phyloP scores from a whole-genome alignment of 2,797 vertebrate species.

The Monodelphis domestica region DNA sequence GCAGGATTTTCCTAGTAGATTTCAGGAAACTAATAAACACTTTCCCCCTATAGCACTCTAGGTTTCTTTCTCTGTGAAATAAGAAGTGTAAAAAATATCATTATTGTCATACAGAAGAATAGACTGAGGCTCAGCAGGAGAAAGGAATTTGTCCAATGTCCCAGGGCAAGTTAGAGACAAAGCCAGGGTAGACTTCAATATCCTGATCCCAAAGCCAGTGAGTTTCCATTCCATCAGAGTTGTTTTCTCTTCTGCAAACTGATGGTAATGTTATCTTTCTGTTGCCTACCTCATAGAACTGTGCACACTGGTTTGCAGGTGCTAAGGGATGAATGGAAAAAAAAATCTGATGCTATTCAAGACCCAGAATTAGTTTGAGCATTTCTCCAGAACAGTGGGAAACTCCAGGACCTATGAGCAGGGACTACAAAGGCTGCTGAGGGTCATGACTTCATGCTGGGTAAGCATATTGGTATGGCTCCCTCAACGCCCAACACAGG shows the following conservation, averaged over 20 bases:
- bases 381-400: background rate
- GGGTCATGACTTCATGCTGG: background rate
- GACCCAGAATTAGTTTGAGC: background rate
- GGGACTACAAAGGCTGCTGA: background rate
- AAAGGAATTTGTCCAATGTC: background rate
- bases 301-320: background rate
- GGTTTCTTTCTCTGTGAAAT: background rate
- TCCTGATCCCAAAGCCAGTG: background rate
- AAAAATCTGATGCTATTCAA: background rate
- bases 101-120: too few relatives aligned
- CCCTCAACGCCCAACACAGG: background rate
- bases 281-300: background rate
- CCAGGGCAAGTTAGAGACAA: background rate
- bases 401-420: background rate
- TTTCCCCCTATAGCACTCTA: background rate
- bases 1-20: constrained; percentile 20
- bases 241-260: background rate
- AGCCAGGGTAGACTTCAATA: background rate
- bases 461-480: background rate
- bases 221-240: background rate
- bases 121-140: background rate
- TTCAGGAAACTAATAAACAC: background rate
- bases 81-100: background rate
- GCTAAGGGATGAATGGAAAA: background rate
- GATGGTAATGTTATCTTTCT: background rate